Evolutionary conservation across 2,797 vertebrate species (phyloP), one percentile per base, ranked within the genome.

Genomic region (Centropyge bicolor): DNA sequence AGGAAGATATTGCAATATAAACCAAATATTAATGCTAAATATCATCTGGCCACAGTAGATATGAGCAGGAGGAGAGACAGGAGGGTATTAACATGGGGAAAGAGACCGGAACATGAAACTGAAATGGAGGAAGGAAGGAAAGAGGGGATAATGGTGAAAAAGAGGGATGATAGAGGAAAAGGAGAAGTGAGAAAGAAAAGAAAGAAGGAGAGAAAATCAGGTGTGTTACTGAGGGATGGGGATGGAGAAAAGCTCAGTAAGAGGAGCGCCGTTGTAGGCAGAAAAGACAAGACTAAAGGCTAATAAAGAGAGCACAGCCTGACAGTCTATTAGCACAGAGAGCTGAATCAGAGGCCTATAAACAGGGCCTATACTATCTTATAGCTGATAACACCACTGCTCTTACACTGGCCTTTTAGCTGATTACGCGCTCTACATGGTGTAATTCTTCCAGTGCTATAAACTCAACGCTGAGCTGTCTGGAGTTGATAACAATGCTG

Each of bases 281-380:
- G 75, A 80, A 56, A 63, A 74, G 35, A 79, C 5, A 4, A 69
- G 79, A 68, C 77, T 69, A 70, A 65, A 67, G 63, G 85, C 84
- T 81, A 91, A 89, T 88, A 87, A 86, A 90, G 87, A 87, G 82
- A 64, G 78, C 80, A 40, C 61, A 57, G 75, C 43, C 80, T 81
- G 86, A 77, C 83, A 89, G 80, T 86, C 85, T 84, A 89, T 91
- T 90, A 92, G 78, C 67, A 49, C 43, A 83, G 78, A 87, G 31
- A 80, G 88, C 89, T 90, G 86, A 93, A 90, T 93, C 87, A 89
- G 88, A 89, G 10, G 64, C 72, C 80, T 80, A 74, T 86, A 92
- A 92, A 91, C 85, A 87, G 36, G 31, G 62, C 41, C 70, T 85
- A 40, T 70, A 66, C 80, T 78, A 88, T 90, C 78, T 76, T 14